Evolutionary conservation across 2,888 invertebrate genomes (phyloP).

Genomic region (Pyrocoelia pectoralis): DNA sequence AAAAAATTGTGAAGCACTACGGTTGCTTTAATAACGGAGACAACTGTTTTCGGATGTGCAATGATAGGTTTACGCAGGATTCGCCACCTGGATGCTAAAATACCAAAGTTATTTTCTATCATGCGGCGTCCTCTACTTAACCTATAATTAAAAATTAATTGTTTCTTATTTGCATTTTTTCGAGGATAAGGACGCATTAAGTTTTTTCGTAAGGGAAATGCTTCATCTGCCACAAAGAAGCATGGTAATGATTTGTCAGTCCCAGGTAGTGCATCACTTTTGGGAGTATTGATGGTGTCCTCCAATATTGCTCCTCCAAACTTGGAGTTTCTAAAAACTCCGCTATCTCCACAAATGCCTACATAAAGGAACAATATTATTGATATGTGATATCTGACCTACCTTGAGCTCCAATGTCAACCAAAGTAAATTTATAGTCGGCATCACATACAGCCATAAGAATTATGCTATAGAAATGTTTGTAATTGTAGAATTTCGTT

Average conservation of each 20-base stretch:
- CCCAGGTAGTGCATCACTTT: constrained; percentile 10
- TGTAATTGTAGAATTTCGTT: constrained; percentile 19
- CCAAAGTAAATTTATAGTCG: constrained; percentile 17
- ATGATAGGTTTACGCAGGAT: too few species aligned
- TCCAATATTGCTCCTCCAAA: constrained; percentile 17
- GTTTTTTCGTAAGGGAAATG: too few species aligned
- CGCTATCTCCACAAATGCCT: constrained; percentile 26
- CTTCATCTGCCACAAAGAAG: constrained; percentile 19
- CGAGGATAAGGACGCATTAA: too few species aligned
- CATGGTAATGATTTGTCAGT: constrained; percentile 11
- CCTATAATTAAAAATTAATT: too few species aligned
- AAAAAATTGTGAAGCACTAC: too few species aligned
- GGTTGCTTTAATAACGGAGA: too few species aligned
- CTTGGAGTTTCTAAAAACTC: constrained; percentile 26
- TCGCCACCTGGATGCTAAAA: neutral
- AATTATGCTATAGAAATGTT: constrained; percentile 20
- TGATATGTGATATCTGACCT: constrained; percentile 8
- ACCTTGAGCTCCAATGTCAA: constrained; percentile 27
- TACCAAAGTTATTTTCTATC: neutral
- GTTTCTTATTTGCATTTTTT: too few species aligned
- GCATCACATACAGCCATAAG: constrained; percentile 24
- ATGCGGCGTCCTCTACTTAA: neutral
- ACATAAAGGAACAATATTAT: neutral
- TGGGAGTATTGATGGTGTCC: neutral
- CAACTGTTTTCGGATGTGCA: too few species aligned